Evolutionary conservation across 2,888 invertebrate genomes (phyloP).

Genomic region (Leptinotarsa rubiginosa): DNA sequence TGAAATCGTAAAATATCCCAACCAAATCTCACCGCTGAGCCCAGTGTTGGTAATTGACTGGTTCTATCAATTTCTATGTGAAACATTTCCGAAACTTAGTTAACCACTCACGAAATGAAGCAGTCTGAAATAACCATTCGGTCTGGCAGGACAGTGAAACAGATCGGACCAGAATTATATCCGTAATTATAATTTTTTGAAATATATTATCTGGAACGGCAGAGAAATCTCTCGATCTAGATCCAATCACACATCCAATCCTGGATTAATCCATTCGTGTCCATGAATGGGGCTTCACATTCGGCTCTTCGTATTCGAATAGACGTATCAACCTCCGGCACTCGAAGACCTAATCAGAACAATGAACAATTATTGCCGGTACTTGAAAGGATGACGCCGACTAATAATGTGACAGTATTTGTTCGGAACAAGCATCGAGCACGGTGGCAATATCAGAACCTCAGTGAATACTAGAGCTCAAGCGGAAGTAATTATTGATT

Average conservation of each 20-base stretch:
- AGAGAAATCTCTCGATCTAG: slow-evolving; percentile 60
- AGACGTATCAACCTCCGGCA: slow-evolving; percentile 14
- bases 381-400: not conserved
- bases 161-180: too few relatives aligned
- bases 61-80: too few relatives aligned
- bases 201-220: slow-evolving; percentile 74
- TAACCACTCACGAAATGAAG: too few relatives aligned
- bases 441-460: slow-evolving; percentile 9
- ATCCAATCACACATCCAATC: not conserved
- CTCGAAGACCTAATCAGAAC: slow-evolving; percentile 23
- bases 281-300: not conserved
- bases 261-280: not conserved
- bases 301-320: not conserved
- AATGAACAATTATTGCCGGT: slow-evolving; percentile 23
- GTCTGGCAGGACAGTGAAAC: too few relatives aligned
- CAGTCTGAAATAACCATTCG: too few relatives aligned
- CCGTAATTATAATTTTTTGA: too few relatives aligned
- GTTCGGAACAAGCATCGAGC: slow-evolving; percentile 20
- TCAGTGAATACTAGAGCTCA: slow-evolving; percentile 3
- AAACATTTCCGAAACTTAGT: too few relatives aligned
- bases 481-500: slow-evolving; percentile 19
- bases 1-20: too few relatives aligned
- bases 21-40: too few relatives aligned
- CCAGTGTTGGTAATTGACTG: too few relatives aligned
- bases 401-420: slow-evolving; percentile 26